Percentiles rank a stretch among this genome's conserved stretches.
Conservation (phyloP, 2,113 vertebrate species). For the chimpanzee (Pan troglodytes) region DNA sequence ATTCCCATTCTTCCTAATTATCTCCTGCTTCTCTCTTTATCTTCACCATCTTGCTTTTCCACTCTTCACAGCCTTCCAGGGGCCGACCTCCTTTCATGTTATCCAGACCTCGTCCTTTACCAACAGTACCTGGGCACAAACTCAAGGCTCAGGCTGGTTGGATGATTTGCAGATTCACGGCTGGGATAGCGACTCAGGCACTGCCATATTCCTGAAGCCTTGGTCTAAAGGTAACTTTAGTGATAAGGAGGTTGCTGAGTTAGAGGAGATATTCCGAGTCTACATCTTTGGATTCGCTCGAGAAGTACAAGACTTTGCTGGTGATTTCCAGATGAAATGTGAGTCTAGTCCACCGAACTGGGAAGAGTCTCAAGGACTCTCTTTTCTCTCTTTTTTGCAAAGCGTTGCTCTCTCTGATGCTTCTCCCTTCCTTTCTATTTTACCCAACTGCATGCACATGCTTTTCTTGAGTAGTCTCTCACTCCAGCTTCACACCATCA, state of each 20-base stretch:
- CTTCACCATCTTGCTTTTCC: not conserved
- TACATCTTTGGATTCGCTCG: not conserved
- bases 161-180: constrained; percentile 30
- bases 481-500: not conserved
- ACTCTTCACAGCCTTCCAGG: not conserved
- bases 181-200: not conserved
- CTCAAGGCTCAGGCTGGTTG: constrained; percentile 48
- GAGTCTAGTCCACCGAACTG: not conserved
- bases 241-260: rapidly evolving
- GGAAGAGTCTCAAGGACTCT: too few species aligned
- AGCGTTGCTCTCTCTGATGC: rapidly evolving
- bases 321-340: not conserved
- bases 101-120: not conserved
- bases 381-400: not conserved
- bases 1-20: too few species aligned
- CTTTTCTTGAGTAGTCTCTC: not conserved
- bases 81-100: not conserved
- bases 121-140: not conserved
- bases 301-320: not conserved
- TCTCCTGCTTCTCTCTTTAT: not conserved
- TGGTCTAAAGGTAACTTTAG: constrained; percentile 52
- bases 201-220: not conserved
- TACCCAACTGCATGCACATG: not conserved
- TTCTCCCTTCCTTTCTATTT: rapidly evolving
- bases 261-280: not conserved